Base-by-base conservation (phyloP, 2,113 vertebrate species). In the Tretioscincus oriximinensis region DNA sequence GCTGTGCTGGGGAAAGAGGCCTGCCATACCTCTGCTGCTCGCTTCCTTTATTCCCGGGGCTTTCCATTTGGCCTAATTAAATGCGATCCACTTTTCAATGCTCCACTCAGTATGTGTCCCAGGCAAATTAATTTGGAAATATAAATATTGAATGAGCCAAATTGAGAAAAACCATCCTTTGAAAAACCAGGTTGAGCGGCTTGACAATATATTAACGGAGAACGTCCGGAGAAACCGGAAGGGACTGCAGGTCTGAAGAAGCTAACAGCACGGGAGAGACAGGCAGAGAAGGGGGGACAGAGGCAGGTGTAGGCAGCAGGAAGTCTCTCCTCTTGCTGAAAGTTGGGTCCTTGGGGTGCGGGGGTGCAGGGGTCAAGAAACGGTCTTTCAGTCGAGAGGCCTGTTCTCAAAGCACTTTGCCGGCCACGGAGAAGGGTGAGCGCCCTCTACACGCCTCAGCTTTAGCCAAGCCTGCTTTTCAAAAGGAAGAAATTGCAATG, bases 71-170 rank as follows among this genome's bases (percentile, higher is more conserved):
- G 58, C 16, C 29, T 65, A 45, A 76, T 65, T 76, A 70, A 71
- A 45, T 26, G 6, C 2, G 26, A 45, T 12, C 58, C 9, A 77
- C 58, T 26, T 78, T 77, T 51, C 31, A 4, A 5, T 78, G 63
- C 45, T 47, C 7, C 75, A 54, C 75, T 54, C 58, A 28, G 76
- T 76, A 73, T 8, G 75, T 77, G 24, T 41, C 26, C 41, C 61
- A 8, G 58, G 60, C 74, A 76, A 76, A 76, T 76, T 76, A 80
- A 80, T 80, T 72, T 72, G 78, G 35, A 80, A 80, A 80, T 29
- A 80, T 72, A 64, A 80, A 80, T 80, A 80, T 72, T 49, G 78
- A 84, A 84, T 75, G 82, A 88, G 83, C 85, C 88, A 83, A 89
- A 86, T 89, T 78, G 0, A 14, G 78, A 71, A 9, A 73, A 21